Evolutionary conservation across 1,140 invertebrate species (phyloP).

Genomic region (Zaprionus tsacasi): DNA sequence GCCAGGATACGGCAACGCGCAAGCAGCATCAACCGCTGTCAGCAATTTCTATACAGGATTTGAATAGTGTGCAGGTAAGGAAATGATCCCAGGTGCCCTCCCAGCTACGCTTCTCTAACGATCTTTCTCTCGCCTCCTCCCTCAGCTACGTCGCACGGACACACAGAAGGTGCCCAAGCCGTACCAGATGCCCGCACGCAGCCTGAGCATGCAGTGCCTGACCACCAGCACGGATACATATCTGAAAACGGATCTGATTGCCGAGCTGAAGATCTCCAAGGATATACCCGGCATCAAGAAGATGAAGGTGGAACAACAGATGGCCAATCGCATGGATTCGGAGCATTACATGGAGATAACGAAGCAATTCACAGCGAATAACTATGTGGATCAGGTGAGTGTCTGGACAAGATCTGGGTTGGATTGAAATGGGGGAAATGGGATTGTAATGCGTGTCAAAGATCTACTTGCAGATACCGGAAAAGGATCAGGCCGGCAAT

Average conservation of each 20-base stretch:
- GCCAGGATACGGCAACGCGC: slow-evolving; percentile 83
- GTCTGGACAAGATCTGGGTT: background rate
- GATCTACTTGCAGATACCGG: slow-evolving; percentile 90
- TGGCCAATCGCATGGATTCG: slow-evolving; percentile 91
- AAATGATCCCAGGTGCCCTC: no score
- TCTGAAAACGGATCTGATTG: slow-evolving; percentile 94
- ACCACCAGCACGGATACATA: slow-evolving; percentile 88
- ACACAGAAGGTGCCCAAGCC: slow-evolving; percentile 91
- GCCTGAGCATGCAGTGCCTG: slow-evolving; percentile 89
- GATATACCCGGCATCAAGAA: slow-evolving; percentile 96
- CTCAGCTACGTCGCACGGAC: slow-evolving; percentile 88
- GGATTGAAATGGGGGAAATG: background rate
- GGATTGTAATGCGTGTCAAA: slow-evolving; percentile 58
- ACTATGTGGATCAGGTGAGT: slow-evolving; percentile 94
- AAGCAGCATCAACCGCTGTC: slow-evolving; percentile 89
- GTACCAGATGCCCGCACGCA: slow-evolving; percentile 90
- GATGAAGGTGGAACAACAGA: slow-evolving; percentile 93
- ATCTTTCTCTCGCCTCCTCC: background rate
- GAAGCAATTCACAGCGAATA: slow-evolving; percentile 93
- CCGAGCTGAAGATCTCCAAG: slow-evolving; percentile 94
- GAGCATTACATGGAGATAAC: slow-evolving; percentile 92
- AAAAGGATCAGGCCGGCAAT: slow-evolving; percentile 94
- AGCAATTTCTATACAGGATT: slow-evolving; percentile 93
- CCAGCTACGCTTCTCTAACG: no score
- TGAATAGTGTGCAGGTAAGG: slow-evolving; percentile 90